Percentiles rank a stretch among this genome's conserved stretches.
These are phyloP conservation scores for Syngnathus rostellatus DNA, from an alignment of 2,797 vertebrate species.

Conservation along the genomic window DNA sequence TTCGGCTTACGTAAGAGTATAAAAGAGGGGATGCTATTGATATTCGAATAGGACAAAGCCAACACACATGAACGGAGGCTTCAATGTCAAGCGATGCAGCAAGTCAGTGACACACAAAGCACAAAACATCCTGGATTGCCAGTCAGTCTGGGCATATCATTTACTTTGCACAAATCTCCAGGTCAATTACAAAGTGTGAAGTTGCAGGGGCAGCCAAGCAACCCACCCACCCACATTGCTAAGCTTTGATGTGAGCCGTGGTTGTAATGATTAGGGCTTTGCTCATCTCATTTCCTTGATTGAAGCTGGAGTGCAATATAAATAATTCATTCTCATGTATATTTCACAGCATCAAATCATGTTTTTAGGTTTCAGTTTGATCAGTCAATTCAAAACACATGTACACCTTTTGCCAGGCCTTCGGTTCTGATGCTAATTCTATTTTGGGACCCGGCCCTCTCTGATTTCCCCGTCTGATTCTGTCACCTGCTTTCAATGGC, in stretches of 20 bases:
- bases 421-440: conserved; percentile 30
- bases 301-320: conserved; percentile 79
- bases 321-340: conserved; percentile 84
- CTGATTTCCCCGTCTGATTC: conserved; percentile 9
- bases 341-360: conserved; percentile 76
- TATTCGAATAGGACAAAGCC: neutral
- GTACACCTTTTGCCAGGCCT: conserved; percentile 47
- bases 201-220: conserved; percentile 24
- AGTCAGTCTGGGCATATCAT: conserved; percentile 29
- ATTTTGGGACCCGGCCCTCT: conserved; percentile 20
- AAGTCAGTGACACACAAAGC: conserved; percentile 15
- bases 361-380: conserved; percentile 60
- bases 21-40: too few relatives aligned
- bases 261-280: conserved; percentile 71
- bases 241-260: conserved; percentile 65
- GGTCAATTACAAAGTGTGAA: conserved; percentile 42
- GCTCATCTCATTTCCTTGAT: conserved; percentile 80
- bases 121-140: conserved; percentile 21
- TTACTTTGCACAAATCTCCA: conserved; percentile 39
- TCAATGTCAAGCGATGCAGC: neutral
- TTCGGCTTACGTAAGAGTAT: too few relatives aligned
- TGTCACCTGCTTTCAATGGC: neutral
- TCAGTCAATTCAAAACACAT: conserved; percentile 48
- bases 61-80: too few relatives aligned
- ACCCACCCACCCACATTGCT: conserved; percentile 57